phyloP scores from a whole-genome alignment of 2,113 vertebrate species.

The Baryphthengus martii region DNA sequence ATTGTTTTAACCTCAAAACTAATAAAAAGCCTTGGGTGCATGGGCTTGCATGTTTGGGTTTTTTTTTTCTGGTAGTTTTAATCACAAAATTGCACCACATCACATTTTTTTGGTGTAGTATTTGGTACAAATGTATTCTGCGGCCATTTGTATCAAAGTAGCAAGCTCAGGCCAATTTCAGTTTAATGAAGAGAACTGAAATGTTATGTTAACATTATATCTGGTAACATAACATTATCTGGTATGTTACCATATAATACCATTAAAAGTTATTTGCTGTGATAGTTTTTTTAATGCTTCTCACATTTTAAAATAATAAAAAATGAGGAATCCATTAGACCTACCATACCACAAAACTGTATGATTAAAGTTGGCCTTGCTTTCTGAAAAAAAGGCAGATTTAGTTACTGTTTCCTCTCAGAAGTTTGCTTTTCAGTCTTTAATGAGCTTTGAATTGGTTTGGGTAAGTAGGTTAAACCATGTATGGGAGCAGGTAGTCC shows the following conservation, averaged over 20 bases:
- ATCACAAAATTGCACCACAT: background rate
- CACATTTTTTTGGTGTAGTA: background rate
- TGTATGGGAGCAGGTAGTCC: background rate
- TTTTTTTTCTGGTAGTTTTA: background rate
- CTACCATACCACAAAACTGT: background rate
- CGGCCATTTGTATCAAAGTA: background rate
- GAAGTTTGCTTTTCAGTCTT: background rate
- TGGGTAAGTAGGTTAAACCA: background rate
- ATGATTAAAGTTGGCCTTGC: background rate
- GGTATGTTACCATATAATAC: background rate
- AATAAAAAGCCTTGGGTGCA: background rate
- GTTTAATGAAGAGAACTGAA: background rate
- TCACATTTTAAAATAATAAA: background rate
- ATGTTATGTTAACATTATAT: background rate
- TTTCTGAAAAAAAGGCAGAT: background rate
- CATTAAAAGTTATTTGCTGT: background rate
- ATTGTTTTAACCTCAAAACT: background rate
- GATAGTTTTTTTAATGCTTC: background rate
- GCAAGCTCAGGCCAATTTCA: background rate
- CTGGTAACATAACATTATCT: no score
- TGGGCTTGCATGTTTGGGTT: background rate
- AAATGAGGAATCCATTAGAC: background rate
- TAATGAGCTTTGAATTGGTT: background rate
- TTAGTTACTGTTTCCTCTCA: background rate
- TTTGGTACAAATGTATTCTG: background rate